Base-by-base conservation (phyloP, 2,888 invertebrate genomes). In the Cryptus armator region DNA sequence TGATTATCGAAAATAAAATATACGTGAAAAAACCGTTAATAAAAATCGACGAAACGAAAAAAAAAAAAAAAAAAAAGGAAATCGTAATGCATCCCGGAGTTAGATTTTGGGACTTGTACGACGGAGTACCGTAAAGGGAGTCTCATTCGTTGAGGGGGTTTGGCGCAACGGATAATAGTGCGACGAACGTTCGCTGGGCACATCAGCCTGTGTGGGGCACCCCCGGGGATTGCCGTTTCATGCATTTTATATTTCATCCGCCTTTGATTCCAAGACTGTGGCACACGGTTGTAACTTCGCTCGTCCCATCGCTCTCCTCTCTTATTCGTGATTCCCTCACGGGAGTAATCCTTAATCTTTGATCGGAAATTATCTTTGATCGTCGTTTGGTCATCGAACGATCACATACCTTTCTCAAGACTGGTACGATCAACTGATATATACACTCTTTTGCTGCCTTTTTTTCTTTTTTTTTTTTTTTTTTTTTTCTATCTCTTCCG, bases 221-320 rank as follows among this genome's bases (percentile, higher is more conserved):
- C 87, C 86, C 83, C 14, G 89, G 91, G 91, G 91, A 92, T 90
- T 89, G 86, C 87, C 90, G 90, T 89, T 92, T 93, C 93, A 93
- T 93, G 92, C 93, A 93, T 93, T 93, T 93, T 93, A 93, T 93
- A 93, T 93, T 92, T 91, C 90, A 87, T 84, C 89, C 88, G 91
- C 90, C 92, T 93, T 93, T 93, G 92, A 93, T 93, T 93, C 92
- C 89, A 87, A 89, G 90, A 91, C 88, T 88, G 87, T 67, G 51
- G 64, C 59, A 68, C 48, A 7, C n/a, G 12, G 12, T 5, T 32
- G 64, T 53, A 74, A 68, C 75, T 37, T 75, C 66, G 53, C 19
- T 32, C 16, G 59, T 32, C 12, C 32, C 19, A 48, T 46, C n/a
- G 29, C 64, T 66, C 48, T 67, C 24, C 46, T 29, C 32, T 46